phyloP scores from a whole-genome alignment of 2,797 vertebrate species.

The Myotis daubentonii region DNA sequence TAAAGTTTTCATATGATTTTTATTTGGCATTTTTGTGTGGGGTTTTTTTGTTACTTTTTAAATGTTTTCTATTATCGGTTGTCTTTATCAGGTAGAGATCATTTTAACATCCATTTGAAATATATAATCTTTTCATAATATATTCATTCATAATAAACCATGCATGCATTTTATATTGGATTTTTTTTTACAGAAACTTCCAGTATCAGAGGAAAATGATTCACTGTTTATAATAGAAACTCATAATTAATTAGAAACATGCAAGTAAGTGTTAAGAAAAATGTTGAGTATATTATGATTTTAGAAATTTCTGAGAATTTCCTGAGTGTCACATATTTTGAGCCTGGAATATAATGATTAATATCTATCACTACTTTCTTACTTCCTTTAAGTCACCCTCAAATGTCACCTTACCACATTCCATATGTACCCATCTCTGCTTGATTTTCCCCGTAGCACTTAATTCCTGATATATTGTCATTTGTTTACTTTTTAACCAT shows the following conservation, averaged over 20 bases:
- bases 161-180: neutral
- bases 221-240: neutral
- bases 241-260: neutral
- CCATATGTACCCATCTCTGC: neutral
- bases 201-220: neutral
- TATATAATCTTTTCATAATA: neutral
- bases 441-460: neutral
- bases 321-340: neutral
- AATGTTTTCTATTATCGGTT: neutral
- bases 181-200: constrained; percentile 15
- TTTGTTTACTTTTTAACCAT: neutral
- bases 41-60: neutral
- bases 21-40: neutral
- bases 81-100: neutral
- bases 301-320: neutral
- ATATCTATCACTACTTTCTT: neutral
- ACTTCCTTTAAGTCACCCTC: neutral
- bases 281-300: neutral
- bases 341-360: neutral
- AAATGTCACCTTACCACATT: neutral
- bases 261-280: neutral
- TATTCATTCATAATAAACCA: neutral
- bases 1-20: neutral
- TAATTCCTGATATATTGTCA: neutral
- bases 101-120: neutral